Conservation (phyloP, 1,140 invertebrate species). For the Listronotus bonariensis region DNA sequence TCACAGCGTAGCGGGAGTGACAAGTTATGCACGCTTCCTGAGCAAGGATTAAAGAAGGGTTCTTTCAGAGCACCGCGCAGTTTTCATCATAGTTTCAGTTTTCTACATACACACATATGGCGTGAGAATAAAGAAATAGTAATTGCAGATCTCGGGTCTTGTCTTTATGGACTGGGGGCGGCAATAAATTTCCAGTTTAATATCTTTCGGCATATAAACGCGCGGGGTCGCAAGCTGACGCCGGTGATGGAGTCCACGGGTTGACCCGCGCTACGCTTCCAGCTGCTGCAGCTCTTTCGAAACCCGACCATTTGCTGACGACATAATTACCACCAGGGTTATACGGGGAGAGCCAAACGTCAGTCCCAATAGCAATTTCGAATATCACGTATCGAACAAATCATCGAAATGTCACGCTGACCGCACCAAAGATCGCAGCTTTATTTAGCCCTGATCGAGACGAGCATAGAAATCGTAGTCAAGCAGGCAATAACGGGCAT, state of each 20-base stretch:
- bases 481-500: conserved; percentile 51
- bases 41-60: conserved; percentile 44
- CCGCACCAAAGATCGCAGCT: conserved; percentile 46
- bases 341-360: conserved; percentile 9
- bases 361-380: conserved; percentile 19
- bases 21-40: conserved; percentile 45
- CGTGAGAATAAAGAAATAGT: conserved; percentile 52
- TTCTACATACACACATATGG: conserved; percentile 42
- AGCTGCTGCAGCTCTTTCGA: conserved; percentile 23
- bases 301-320: conserved; percentile 44
- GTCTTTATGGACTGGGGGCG: conserved; percentile 47
- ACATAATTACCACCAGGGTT: conserved; percentile 45
- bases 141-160: conserved; percentile 49
- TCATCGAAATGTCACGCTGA: conserved; percentile 49
- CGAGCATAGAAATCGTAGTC: conserved; percentile 53
- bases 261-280: conserved; percentile 42
- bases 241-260: conserved; percentile 50
- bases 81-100: conserved; percentile 18
- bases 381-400: conserved; percentile 51
- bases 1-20: conserved; percentile 47
- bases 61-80: conserved; percentile 27
- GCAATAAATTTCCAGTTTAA: conserved; percentile 54
- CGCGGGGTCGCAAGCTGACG: conserved; percentile 53
- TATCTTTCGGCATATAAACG: conserved; percentile 52
- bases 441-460: conserved; percentile 47